Evolutionary conservation across 2,113 vertebrate genomes (phyloP).

Genomic region (Rhegmatorhina hoffmannsi): DNA sequence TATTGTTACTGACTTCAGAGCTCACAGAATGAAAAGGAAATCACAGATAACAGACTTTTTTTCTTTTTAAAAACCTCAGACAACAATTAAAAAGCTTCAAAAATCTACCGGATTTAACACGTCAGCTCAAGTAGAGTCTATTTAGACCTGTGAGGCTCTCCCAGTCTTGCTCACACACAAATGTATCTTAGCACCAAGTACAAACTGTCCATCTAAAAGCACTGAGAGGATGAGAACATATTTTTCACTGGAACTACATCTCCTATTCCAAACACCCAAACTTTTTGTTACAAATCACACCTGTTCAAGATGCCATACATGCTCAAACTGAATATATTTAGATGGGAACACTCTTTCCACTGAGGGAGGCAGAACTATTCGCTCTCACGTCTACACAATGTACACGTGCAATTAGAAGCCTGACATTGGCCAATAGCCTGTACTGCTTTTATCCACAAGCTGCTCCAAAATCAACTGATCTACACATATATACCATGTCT

Average conservation of each 20-base stretch:
- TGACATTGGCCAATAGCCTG: not conserved
- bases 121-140: not conserved
- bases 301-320: not conserved
- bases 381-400: accelerated
- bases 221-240: not conserved
- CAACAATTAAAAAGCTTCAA: not conserved
- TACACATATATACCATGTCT: not conserved
- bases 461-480: not conserved
- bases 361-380: not conserved
- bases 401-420: accelerated
- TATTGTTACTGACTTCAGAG: not conserved
- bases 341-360: not conserved
- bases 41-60: not conserved
- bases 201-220: not conserved
- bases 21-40: not conserved
- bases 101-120: not conserved
- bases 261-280: not conserved
- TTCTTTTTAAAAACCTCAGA: not conserved
- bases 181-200: not conserved
- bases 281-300: not conserved
- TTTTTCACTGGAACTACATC: not conserved
- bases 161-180: not conserved
- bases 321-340: not conserved
- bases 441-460: not conserved
- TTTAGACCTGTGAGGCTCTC: not conserved